Evolutionary conservation across 2,888 invertebrate genomes (phyloP).

Genomic region (Nomada lathburiana): DNA sequence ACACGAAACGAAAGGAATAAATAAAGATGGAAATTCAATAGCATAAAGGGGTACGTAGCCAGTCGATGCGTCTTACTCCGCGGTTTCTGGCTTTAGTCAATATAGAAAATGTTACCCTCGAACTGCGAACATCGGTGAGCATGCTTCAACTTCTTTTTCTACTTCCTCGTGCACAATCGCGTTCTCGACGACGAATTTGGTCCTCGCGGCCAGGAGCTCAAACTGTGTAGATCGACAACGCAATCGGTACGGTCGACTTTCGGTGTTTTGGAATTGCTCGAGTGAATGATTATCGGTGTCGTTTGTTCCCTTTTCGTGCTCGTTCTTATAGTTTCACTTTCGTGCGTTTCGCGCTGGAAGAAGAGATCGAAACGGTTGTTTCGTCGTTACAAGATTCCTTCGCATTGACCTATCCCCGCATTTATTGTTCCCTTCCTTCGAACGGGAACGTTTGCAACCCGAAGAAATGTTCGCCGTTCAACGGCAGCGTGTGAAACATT

Average conservation of each 20-base stretch:
- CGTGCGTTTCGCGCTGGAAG: too few relatives aligned
- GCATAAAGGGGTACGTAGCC: neutral
- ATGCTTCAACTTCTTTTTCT: conserved; percentile 20
- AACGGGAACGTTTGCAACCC: too few relatives aligned
- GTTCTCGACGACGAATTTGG: conserved; percentile 27
- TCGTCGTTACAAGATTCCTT: too few relatives aligned
- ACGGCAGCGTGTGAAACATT: too few relatives aligned
- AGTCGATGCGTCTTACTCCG: neutral
- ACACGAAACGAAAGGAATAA: neutral
- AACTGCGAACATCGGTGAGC: conserved; percentile 18
- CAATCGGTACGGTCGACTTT: conserved; percentile 42
- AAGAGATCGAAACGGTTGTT: too few relatives aligned
- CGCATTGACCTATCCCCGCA: neutral
- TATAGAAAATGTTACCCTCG: conserved; percentile 30
- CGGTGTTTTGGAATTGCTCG: conserved; percentile 19
- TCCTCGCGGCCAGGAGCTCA: conserved; percentile 49
- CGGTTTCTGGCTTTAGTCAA: conserved; percentile 2
- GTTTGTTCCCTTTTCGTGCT: too few relatives aligned
- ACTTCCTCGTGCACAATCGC: conserved; percentile 55
- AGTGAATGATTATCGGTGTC: neutral
- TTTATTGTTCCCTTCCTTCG: neutral
- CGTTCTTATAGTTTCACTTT: too few relatives aligned
- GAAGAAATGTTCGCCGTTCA: too few relatives aligned
- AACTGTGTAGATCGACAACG: conserved; percentile 23
- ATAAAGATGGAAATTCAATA: neutral